Base-by-base conservation (phyloP, 2,797 vertebrate genomes). In the Holocentrus rufus region DNA sequence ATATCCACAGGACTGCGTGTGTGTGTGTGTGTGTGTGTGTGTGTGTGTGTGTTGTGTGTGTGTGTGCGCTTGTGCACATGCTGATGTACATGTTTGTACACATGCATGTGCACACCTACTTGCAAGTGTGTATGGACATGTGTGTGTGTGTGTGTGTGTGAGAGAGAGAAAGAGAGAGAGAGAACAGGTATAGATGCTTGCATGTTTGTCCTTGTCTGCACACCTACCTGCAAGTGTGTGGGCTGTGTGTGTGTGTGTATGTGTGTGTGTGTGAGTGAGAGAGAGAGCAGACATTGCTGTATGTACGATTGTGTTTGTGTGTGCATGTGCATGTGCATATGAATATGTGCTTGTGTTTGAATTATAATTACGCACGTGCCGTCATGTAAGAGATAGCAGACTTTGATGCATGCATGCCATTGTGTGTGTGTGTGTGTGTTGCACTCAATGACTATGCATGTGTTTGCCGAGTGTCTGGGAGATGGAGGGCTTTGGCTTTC, bases 401-500 rank as follows among this genome's bases (percentile, higher is more conserved):
- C 22, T 11, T 25, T 44, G 5, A 44, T 1, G 59, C 9, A 27
- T n/a, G 15, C 27, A 56, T 56, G 54, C n/a, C n/a, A n/a, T n/a
- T 25, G 20, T 54, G 47, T 69, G 39, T 36, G 49, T 69, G 34
- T 55, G 49, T 69, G 59, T 30, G 22, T 69, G 47, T 61, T 74
- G 71, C 58, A 66, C 71, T 73, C 71, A 81, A 84, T 84, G 78
- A 80, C 57, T 78, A 47, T 74, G 74, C 75, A 67, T 77, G 79
- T 82, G 82, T 76, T 77, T 71, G 68, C 56, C 0, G 30, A 72
- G 67, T 65, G 78, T 67, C 56, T 75, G 75, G 55, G 73, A 83
- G 83, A 85, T 42, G 64, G 70, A 76, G 61, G 72, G 66, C 75
- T 82, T 77, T 76, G 81, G 67, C 80, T 88, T 89, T 90, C 76